Evolutionary conservation across 1,140 invertebrate genomes (phyloP).

Genomic region (Drosophila parvula): DNA sequence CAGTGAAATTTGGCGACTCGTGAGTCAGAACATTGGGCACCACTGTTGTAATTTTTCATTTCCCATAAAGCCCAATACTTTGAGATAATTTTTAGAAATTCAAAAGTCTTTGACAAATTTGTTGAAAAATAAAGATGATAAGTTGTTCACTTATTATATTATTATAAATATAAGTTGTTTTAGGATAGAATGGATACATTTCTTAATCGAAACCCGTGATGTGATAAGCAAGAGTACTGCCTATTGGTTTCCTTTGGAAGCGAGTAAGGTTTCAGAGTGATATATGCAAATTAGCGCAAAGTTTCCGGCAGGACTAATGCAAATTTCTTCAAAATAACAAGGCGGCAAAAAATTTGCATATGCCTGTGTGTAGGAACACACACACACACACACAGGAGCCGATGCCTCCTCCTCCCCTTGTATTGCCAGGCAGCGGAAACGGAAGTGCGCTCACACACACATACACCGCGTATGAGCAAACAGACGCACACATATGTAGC

Average conservation of each 20-base stretch:
- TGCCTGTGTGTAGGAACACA: neutral
- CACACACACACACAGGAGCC: no score
- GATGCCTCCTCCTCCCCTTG: constrained; percentile 5
- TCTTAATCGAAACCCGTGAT: neutral
- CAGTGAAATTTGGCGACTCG: no score
- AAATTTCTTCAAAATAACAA: constrained; percentile 72
- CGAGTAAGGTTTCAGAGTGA: constrained; percentile 28
- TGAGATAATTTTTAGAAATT: no score
- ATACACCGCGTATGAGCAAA: constrained; percentile 47
- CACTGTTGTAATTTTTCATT: no score
- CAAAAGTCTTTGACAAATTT: no score
- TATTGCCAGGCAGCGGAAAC: constrained; percentile 42
- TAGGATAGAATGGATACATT: no score
- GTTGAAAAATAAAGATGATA: no score
- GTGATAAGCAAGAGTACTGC: neutral
- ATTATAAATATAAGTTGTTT: no score
- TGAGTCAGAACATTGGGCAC: no score
- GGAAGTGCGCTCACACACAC: constrained; percentile 40
- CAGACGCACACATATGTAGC: constrained; percentile 25
- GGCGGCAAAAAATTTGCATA: constrained; percentile 38
- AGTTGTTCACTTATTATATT: no score
- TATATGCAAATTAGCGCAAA: constrained; percentile 48
- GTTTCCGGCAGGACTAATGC: constrained; percentile 51
- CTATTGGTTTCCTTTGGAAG: constrained; percentile 2
- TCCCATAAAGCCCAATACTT: no score